Percentiles rank a stretch among this genome's conserved stretches.
Conservation (phyloP, 2,113 vertebrate genomes). For the Ptyas mucosa region DNA sequence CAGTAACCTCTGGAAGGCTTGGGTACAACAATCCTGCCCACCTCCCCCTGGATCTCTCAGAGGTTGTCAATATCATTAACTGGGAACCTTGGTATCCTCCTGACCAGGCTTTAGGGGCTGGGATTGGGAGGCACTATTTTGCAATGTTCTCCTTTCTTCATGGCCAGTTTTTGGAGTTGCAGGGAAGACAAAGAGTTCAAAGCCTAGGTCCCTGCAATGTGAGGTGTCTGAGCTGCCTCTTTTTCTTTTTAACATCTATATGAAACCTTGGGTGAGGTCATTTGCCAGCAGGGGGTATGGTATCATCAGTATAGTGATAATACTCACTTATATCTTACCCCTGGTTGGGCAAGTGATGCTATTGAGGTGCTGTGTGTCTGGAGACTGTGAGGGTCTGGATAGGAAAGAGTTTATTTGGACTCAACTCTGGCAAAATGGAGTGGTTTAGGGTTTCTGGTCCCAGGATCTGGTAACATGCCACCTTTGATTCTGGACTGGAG, state of each 20-base stretch:
- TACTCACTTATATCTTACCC: neutral
- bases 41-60: neutral
- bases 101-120: neutral
- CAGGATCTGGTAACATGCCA: neutral
- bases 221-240: neutral
- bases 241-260: neutral
- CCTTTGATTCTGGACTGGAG: neutral
- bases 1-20: neutral
- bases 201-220: neutral
- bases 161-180: neutral
- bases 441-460: neutral
- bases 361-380: neutral
- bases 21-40: neutral
- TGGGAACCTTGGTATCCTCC: neutral
- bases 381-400: neutral
- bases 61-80: neutral
- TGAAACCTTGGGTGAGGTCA: neutral
- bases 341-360: neutral
- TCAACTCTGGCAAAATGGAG: neutral
- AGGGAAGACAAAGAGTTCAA: neutral
- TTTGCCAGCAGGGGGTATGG: neutral
- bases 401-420: neutral
- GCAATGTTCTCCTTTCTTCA: neutral
- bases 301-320: neutral
- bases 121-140: neutral